Evolutionary conservation across 2,113 vertebrate species (phyloP).

Genomic region (Trinectes maculatus): DNA sequence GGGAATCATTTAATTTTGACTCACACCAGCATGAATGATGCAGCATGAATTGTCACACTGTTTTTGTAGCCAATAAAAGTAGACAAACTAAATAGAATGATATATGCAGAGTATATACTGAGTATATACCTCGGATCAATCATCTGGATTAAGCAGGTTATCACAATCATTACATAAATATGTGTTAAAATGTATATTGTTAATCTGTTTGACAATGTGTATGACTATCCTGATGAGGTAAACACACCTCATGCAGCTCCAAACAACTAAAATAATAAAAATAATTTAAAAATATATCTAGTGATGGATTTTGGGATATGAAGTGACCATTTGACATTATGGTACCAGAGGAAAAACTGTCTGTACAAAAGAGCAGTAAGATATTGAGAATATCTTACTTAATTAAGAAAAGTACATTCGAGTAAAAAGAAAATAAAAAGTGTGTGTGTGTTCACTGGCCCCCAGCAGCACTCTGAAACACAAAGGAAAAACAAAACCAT

Average conservation of each 20-base stretch:
- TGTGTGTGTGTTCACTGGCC: background rate
- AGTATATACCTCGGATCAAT: no score
- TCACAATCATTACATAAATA: background rate
- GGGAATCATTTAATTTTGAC: constrained; percentile 37
- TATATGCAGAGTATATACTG: background rate
- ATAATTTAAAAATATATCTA: no score
- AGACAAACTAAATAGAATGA: background rate
- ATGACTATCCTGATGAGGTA: no score
- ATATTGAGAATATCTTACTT: background rate
- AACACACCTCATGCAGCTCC: background rate
- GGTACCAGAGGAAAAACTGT: background rate
- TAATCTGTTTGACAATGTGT: background rate
- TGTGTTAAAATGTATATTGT: background rate
- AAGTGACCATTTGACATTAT: background rate
- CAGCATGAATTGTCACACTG: background rate
- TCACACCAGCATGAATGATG: constrained; percentile 18
- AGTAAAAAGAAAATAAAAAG: background rate
- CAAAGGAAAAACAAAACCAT: background rate
- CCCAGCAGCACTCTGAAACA: constrained; percentile 18
- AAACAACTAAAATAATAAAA: background rate
- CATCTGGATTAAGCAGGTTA: no score
- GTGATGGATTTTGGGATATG: background rate
- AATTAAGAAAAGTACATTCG: no score
- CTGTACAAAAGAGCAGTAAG: constrained; percentile 28
- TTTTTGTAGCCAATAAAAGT: background rate